Base-by-base conservation (phyloP, 2,113 vertebrate species). In the Meleagris gallopavo region DNA sequence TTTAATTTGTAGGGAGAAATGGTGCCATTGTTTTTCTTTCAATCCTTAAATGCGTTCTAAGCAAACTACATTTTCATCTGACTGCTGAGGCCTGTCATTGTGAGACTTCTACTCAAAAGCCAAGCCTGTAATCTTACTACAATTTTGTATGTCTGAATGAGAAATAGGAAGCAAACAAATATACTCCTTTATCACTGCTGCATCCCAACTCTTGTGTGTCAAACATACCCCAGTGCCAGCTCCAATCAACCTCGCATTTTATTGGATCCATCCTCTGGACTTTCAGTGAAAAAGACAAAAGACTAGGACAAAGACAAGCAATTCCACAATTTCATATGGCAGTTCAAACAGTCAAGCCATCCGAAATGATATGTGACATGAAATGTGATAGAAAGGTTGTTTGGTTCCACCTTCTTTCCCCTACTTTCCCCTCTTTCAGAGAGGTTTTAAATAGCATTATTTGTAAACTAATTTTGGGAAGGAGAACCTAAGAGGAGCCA, bases 121-220 rank as follows among this genome's bases (percentile, higher is more conserved):
- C 40, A 89, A 89, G 78, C 27, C 7, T 52, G 6, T 54, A 64
- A 34, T 55, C 66, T 87, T 69, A n/a, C 61, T 36, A 22, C 20
- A 70, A 24, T 9, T 24, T 64, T 38, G 17, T 5, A 3, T 29
- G 46, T 41, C 32, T 73, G 60, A 82, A 83, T 11, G 48, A 83
- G 55, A 62, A 89, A 24, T 7, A 41, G 11, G 36, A 74, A 57
- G 32, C 0, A 0, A 8, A 48, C 25, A 50, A 32, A 64, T 7
- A 25, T 6, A 43, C 8, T 3, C 10, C 15, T 7, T 13, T 21
- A 2, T 15, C n/a, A 34, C 20, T 3, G 4, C 20, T 3, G 4
- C 60, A 74, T 24, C 17, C 48, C 1, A 16, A 70, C 55, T 25
- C 43, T 69, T 40, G 25, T 0, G 2, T 10, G 71, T 13, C 27